Evolutionary conservation across 2,113 vertebrate species (phyloP).

Genomic region (Carassius gibelio): DNA sequence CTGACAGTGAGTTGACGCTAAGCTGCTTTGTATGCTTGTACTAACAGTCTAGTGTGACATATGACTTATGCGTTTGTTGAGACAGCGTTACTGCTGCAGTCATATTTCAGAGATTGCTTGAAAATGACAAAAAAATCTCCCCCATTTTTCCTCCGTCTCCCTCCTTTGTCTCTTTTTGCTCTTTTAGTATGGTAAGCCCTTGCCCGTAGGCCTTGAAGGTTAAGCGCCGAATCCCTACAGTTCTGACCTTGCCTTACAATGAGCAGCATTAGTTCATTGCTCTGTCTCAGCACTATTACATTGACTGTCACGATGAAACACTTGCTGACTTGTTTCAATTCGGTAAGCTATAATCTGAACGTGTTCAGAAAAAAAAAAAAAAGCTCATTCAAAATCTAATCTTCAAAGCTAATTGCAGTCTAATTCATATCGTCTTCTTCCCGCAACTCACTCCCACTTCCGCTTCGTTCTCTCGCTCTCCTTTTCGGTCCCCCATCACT

Average conservation of each 20-base stretch:
- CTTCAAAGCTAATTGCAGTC: conserved; percentile 28
- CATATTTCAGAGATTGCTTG: conserved; percentile 16
- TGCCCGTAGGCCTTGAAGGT: conserved; percentile 24
- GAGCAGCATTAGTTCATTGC: conserved; percentile 19
- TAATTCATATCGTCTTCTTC: neutral
- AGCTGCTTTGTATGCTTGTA: conserved; percentile 20
- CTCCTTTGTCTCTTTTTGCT: neutral
- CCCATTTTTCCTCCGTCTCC: neutral
- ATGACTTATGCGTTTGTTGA: conserved; percentile 16
- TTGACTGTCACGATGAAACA: conserved; percentile 27
- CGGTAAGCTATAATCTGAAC: conserved; percentile 21
- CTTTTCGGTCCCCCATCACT: conserved; percentile 31
- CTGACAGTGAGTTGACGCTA: neutral
- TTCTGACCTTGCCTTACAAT: conserved; percentile 34
- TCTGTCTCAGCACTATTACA: conserved; percentile 13
- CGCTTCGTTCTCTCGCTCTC: conserved; percentile 26
- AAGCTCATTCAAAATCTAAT: conserved; percentile 9
- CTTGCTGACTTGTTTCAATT: conserved; percentile 15
- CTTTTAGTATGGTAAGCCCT: neutral
- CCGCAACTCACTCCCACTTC: neutral
- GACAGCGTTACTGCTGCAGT: conserved; percentile 9
- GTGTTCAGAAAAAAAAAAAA: neutral
- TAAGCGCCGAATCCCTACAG: conserved; percentile 18
- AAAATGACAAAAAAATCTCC: conserved; percentile 23
- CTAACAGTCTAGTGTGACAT: conserved; percentile 12